A percentile compares a stretch with the other conserved stretches of the same genome.
Conservation (phyloP, 2,888 invertebrate species). For the Caenorhabditis wallacei region DNA sequence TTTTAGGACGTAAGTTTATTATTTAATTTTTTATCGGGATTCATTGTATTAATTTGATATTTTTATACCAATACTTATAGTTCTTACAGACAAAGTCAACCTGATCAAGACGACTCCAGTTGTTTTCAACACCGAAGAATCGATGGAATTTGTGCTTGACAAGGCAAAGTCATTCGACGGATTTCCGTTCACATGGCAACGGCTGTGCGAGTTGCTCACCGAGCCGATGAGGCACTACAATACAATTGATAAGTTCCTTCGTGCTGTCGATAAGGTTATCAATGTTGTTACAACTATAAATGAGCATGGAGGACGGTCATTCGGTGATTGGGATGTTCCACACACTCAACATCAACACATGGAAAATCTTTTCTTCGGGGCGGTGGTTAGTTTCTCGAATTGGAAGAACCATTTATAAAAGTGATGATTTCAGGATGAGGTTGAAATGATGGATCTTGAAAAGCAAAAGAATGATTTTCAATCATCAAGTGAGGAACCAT, state of each 20-base stretch:
- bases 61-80: too few species aligned
- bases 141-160: conserved; percentile 54
- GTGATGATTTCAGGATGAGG: conserved; percentile 50
- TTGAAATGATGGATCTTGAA: conserved; percentile 54
- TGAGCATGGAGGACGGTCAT: conserved; percentile 49
- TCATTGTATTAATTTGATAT: background rate
- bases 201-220: conserved; percentile 57
- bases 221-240: conserved; percentile 57
- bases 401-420: background rate
- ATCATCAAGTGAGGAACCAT: conserved; percentile 39
- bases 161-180: conserved; percentile 61
- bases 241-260: conserved; percentile 55
- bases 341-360: conserved; percentile 22
- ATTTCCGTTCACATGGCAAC: conserved; percentile 65
- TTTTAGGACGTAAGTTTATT: conserved; percentile 48
- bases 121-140: conserved; percentile 51
- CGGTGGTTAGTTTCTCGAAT: conserved; percentile 37
- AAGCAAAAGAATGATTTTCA: conserved; percentile 22
- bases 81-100: conserved; percentile 28
- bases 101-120: conserved; percentile 60
- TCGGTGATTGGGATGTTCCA: conserved; percentile 63
- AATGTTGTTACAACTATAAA: conserved; percentile 64
- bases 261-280: conserved; percentile 64
- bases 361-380: conserved; percentile 52
- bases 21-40: background rate